phyloP scores from a whole-genome alignment of 2,797 vertebrate species.

The Hypotaenidia philippensis region DNA sequence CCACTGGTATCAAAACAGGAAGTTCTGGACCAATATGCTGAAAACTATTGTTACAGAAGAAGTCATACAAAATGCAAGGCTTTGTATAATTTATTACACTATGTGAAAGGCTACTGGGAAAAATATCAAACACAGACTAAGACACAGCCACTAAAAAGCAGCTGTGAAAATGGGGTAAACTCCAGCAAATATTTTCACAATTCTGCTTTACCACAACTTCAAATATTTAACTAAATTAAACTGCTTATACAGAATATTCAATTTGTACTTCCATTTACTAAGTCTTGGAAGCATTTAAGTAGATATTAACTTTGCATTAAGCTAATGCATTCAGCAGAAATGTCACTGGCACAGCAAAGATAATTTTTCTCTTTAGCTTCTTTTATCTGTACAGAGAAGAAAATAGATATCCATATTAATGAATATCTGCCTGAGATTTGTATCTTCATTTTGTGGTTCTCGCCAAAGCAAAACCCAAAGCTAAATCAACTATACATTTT shows the following conservation, averaged over 20 bases:
- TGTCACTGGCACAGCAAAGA: background rate
- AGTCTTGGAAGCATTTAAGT: background rate
- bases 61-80: background rate
- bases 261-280: background rate
- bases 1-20: background rate
- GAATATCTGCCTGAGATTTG: background rate
- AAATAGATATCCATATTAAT: background rate
- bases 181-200: background rate
- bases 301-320: background rate
- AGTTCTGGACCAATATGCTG: background rate
- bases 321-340: background rate
- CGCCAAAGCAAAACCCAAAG: background rate
- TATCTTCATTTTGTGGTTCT: background rate
- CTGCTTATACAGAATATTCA: background rate
- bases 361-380: background rate
- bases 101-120: background rate
- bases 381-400: background rate
- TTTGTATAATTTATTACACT: background rate
- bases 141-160: background rate
- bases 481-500: background rate
- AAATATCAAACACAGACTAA: background rate
- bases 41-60: background rate
- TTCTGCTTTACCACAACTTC: background rate
- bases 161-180: background rate
- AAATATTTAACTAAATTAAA: background rate